Evolutionary conservation across 1,140 invertebrate species (phyloP), one percentile per base, ranked within the genome.

Genomic region (Philopotamus ludificatus): DNA sequence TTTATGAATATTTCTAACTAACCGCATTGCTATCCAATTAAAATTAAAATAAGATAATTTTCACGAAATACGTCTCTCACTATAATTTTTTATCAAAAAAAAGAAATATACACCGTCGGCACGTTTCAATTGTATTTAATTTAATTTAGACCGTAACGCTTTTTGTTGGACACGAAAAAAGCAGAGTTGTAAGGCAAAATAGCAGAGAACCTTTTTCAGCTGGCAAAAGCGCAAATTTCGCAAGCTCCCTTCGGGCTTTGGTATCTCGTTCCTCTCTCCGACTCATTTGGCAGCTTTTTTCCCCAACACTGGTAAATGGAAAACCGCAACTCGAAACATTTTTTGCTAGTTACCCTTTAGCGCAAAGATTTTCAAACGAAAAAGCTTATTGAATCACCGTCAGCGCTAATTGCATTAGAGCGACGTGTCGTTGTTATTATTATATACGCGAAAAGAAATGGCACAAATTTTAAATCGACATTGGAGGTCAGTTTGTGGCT

Each of bases 301-400:
- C 60, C 45, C 60, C 21, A 34, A 44, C 50, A 53, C 21, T 3
- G 16, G 18, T 49, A 53, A 62, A 23, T 53, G 15, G 23, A 41
- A 67, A 64, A 68, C 66, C 66, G 58, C 66, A 60, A 50, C 49
- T 53, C 66, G 62, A 63, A 60, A 63, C 54, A 65, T 65, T 68
- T 68, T 68, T 68, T 68, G 66, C 66, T 39, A 28, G 26, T 18
- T 28, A 51, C 62, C 49, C 58, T 53, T 51, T 20, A 57, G 57
- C 57, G 42, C 34, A 60, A 67, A 65, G 62, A 53, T 63, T 65
- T 67, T 63, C 62, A 44, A 68, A 68, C 66, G 62, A 73, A 74
- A 74, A 74, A 74, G 71, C 72, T 74, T 72, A 74, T 72, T 71
- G 71, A 74, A 74, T 74, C 73, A 74, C 73, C 73, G 72, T 65